phyloP scores from a whole-genome alignment of 2,797 vertebrate species.

The Telmatherina bonti region DNA sequence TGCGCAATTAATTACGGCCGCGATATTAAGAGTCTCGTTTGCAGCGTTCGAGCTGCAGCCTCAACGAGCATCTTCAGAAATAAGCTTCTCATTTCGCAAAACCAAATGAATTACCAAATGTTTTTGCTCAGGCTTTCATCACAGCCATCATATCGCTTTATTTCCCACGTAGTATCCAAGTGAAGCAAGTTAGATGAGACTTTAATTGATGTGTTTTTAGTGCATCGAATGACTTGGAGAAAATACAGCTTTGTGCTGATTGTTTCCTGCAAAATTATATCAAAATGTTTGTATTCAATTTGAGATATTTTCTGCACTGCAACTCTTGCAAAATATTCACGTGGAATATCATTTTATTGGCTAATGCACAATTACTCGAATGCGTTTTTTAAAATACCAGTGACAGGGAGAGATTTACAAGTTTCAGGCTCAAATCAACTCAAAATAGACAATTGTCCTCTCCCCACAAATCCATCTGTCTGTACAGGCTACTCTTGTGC shows the following conservation, averaged over 20 bases:
- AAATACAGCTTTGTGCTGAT: conserved; percentile 11
- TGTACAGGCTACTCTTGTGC: conserved; percentile 49
- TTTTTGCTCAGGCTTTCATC: conserved; percentile 37
- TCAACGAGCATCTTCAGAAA: conserved; percentile 62
- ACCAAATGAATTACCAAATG: conserved; percentile 56
- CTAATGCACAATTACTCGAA: not conserved
- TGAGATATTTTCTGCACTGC: not conserved
- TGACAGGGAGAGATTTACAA: conserved; percentile 36
- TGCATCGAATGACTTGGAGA: not conserved
- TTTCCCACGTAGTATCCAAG: conserved; percentile 23
- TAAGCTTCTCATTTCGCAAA: conserved; percentile 58
- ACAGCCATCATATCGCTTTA: conserved; percentile 27
- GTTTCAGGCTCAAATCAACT: conserved; percentile 51
- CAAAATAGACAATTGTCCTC: conserved; percentile 47
- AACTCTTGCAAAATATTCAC: not conserved
- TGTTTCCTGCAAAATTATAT: not conserved
- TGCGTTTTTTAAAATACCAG: conserved; percentile 42
- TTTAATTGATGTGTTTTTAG: conserved; percentile 2
- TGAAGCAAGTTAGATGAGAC: conserved; percentile 35
- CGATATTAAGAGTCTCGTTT: conserved; percentile 98
- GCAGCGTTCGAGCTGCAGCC: conserved; percentile 76
- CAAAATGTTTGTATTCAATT: not conserved
- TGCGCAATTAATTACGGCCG: conserved; percentile 95
- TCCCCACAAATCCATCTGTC: conserved; percentile 40
- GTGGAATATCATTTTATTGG: not conserved